Percentiles rank a stretch among this genome's conserved stretches.
These are phyloP conservation scores for Cheilosia pagana DNA, from an alignment of 2,888 invertebrate genomes.

Conservation along the genomic window DNA sequence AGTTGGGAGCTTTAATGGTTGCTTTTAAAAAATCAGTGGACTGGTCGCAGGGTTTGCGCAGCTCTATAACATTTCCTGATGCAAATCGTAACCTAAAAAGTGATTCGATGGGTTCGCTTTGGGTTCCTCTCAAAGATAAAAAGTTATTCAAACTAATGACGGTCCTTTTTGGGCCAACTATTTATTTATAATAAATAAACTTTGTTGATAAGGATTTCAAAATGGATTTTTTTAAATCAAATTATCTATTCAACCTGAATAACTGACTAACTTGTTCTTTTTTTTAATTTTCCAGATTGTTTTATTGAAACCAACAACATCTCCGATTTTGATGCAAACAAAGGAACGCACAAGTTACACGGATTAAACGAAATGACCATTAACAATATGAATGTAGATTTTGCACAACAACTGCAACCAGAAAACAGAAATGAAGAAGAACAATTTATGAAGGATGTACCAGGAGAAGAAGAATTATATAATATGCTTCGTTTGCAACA, in stretches of 20 bases:
- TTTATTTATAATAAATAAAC: no score
- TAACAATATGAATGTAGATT: slow-evolving; percentile 62
- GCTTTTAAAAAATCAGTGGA: no score
- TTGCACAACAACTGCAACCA: slow-evolving; percentile 51
- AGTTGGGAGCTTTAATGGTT: no score
- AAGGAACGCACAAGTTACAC: slow-evolving; percentile 63
- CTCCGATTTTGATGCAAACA: slow-evolving; percentile 67
- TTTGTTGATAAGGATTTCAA: no score
- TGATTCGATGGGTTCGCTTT: no score
- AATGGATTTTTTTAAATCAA: no score
- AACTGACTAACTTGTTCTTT: not conserved
- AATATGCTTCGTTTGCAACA: slow-evolving; percentile 54
- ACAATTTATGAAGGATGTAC: slow-evolving; percentile 62
- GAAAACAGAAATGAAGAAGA: slow-evolving; percentile 48
- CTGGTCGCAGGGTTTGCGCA: no score
- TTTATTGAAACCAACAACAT: slow-evolving; percentile 57
- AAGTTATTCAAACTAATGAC: no score
- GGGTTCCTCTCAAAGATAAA: no score
- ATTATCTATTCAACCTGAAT: not conserved
- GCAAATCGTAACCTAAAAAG: no score
- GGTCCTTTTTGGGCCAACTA: no score
- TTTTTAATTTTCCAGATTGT: slow-evolving; percentile 46
- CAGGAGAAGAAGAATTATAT: slow-evolving; percentile 56
- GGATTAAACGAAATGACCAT: slow-evolving; percentile 72
- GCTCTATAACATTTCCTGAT: no score